Percentiles rank a stretch among this genome's conserved stretches.
These are phyloP conservation scores for Jacana jacana DNA, from an alignment of 2,113 vertebrate genomes.

Conservation along the genomic window DNA sequence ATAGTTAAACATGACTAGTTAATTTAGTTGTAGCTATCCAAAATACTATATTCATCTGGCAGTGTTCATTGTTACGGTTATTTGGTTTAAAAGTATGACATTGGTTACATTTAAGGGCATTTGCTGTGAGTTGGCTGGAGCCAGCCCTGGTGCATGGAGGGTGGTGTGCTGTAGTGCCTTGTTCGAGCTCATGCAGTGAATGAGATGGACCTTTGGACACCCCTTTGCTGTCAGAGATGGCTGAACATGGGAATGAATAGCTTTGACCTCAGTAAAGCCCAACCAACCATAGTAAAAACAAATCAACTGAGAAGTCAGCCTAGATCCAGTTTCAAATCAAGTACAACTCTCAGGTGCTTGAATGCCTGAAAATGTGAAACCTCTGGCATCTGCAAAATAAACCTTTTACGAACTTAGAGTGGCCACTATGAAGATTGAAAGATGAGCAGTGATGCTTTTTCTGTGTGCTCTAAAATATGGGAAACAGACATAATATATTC, in stretches of 20 bases:
- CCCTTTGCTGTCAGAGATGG: not conserved
- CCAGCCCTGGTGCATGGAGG: accelerated
- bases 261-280: not conserved
- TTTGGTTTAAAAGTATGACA: not conserved
- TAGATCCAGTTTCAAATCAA: not conserved
- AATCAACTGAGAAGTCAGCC: not conserved
- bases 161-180: not conserved
- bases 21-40: not conserved
- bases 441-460: not conserved
- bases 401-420: too few species aligned
- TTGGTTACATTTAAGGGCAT: not conserved
- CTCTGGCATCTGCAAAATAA: not conserved
- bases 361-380: not conserved
- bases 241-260: not conserved
- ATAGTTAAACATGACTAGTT: not conserved
- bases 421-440: not conserved
- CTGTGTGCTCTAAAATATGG: not conserved
- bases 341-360: not conserved
- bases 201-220: not conserved
- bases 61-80: not conserved
- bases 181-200: not conserved
- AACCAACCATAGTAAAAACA: not conserved
- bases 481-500: not conserved
- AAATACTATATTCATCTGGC: not conserved
- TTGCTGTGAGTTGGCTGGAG: not conserved